These are phyloP conservation scores for Junonia oenone DNA, from an alignment of 2,888 invertebrate species.

Conservation along the genomic window DNA sequence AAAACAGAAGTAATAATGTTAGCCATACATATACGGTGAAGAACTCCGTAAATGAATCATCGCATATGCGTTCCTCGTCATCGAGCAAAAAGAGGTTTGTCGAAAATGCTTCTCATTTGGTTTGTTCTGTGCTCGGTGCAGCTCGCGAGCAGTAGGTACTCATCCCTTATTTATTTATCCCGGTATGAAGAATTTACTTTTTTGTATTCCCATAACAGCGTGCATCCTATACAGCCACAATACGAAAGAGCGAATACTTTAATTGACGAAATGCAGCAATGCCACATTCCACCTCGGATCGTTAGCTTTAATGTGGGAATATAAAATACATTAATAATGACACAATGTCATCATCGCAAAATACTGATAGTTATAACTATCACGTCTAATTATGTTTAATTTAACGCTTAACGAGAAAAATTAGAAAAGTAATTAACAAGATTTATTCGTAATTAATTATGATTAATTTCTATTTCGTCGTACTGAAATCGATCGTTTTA, in stretches of 20 bases:
- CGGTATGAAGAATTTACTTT: conserved; percentile 69
- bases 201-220: conserved; percentile 64
- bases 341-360: conserved; percentile 30
- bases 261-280: conserved; percentile 68
- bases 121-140: conserved; percentile 48
- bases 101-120: conserved; percentile 72
- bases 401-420: neutral
- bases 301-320: conserved; percentile 64
- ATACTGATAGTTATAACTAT: neutral
- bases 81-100: conserved; percentile 73
- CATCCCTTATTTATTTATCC: conserved; percentile 79
- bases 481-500: neutral
- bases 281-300: conserved; percentile 58
- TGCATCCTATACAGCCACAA: conserved; percentile 52
- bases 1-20: conserved; percentile 76
- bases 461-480: neutral
- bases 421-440: neutral
- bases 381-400: neutral
- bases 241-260: conserved; percentile 65
- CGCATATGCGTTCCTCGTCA: conserved; percentile 75
- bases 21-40: conserved; percentile 70
- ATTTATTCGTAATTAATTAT: neutral
- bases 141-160: conserved; percentile 49
- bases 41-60: conserved; percentile 77
- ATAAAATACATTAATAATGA: conserved; percentile 51